These are phyloP conservation scores for Chaenocephalus aceratus DNA, from an alignment of 2,113 vertebrate genomes.

Conservation along the genomic window DNA sequence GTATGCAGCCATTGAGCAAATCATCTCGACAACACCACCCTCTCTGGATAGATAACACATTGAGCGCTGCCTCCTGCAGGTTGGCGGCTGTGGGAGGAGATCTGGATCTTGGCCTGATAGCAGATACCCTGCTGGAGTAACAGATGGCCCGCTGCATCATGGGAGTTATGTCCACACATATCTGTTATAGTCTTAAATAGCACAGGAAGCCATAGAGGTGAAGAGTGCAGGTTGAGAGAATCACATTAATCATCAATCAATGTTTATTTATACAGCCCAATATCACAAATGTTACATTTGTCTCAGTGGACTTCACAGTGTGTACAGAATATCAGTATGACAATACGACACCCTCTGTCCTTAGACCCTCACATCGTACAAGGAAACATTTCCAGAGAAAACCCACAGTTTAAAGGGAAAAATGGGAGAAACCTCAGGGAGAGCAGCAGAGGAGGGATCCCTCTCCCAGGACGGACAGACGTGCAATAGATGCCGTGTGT, in stretches of 20 bases:
- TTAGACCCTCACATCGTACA: too few species aligned
- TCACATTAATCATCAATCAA: not conserved
- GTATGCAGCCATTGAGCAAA: not conserved
- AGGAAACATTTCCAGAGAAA: too few species aligned
- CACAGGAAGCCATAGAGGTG: conserved; percentile 27
- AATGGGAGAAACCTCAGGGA: too few species aligned
- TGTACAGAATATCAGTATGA: too few species aligned
- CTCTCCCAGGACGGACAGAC: too few species aligned
- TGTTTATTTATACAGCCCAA: too few species aligned
- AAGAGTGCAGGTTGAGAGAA: not conserved
- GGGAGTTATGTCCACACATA: conserved; percentile 62
- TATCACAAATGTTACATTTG: too few species aligned
- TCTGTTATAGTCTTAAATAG: conserved; percentile 52
- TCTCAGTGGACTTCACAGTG: too few species aligned
- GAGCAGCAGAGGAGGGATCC: too few species aligned
- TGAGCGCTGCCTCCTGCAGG: conserved; percentile 13
- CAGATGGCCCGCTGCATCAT: conserved; percentile 72
- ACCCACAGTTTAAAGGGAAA: too few species aligned
- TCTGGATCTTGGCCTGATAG: conserved; percentile 44
- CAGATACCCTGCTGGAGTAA: conserved; percentile 58
- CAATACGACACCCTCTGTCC: too few species aligned
- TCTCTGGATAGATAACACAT: not conserved
- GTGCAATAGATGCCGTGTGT: too few species aligned
- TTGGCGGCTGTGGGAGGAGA: conserved; percentile 33
- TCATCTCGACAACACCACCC: not conserved